Base-by-base conservation (phyloP, 2,888 invertebrate genomes). In the Leptopilina syphax region DNA sequence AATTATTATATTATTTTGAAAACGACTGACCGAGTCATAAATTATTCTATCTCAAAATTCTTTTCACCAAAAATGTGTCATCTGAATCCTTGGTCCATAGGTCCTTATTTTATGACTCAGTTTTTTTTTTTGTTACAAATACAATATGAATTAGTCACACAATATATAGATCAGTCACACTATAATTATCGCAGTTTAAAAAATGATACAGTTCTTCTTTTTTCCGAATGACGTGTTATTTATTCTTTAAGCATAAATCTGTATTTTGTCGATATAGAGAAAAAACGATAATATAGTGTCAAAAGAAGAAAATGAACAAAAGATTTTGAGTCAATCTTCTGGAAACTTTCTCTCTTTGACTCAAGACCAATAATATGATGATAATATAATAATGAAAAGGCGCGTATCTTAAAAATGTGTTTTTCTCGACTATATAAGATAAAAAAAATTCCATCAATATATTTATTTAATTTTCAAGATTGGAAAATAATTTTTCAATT, bases 401-500 rank as follows among this genome's bases (percentile, higher is more conserved):
- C 67, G 50, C 76, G 67, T 73, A 79, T 76, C 79, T 77, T 73
- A 77, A 81, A 60, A 65, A 66, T 73, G 79, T 77, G 54, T 80
- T 70, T 68, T 77, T 68, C 76, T 24, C 47, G 1, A 50, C 12
- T 50, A 7, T 34, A 3, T 34, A 34, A 13, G 73, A 73, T 73
- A 73, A 70, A 54, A 73, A 73, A 67, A 44, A 73, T 73, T 73
- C 73, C 34, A 34, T 10, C 54, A 54, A 50, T 50, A 50, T 9
- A 50, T 34, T 34, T 12, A 50, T 34, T 57, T 34, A 57, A 73
- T 57, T 73, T 9, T 7, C 47, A 50, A 12, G 12, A 50, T 50
- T 10, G 10, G 50, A 50, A 50, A 10, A 8, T 8, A 8, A 44
- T 44, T 44, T 44, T 44, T 44, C 8, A 44, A 6, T 7, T 44